Evolutionary conservation across 2,888 invertebrate species (phyloP), one percentile per base, ranked within the genome.

Genomic region (Cephus nigrinus): DNA sequence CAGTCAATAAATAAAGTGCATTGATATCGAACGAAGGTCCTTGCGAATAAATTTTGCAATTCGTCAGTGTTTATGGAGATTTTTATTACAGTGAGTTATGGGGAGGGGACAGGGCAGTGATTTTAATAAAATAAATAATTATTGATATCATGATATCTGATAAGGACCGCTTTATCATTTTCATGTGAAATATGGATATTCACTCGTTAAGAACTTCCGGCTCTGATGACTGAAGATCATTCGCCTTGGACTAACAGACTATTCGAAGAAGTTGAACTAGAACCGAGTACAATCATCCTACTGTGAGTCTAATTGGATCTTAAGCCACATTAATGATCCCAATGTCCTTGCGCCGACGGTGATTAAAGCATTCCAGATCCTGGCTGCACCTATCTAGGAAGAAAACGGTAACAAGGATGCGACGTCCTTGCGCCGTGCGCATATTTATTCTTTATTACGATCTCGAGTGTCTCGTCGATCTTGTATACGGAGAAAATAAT

Each of bases 361-460:
- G 83, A 86, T 86, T 83, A 79, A 80, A 78, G 80, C 81, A 86
- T 84, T 86, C 86, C 80, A 86, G 83, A 87, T 87, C 84, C 80
- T 79, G 79, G 81, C 80, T 81, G 80, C 82, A 74, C 80, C 80
- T 76, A 79, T 31, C 31, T 84, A 85, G 85, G 85, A 87, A 87
- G 84, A 85, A 86, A 88, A 87, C 73, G 79, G 86, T 87, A 87
- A 86, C 87, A 86, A 88, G 88, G 88, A 88, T 88, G 85, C 82
- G 76, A 80, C 84, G 86, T 86, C 88, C 88, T 87, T 88, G 87
- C 81, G 77, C 79, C 78, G 80, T 78, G 36, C 33, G 30, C 33
- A 40, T 71, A 31, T 69, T 30, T 32, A 31, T 71, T 71, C 71
- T 12, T 30, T 15, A 36, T n/a, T 36, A 36, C 35, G 55, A 23